Conservation (phyloP, 2,113 vertebrate species). For the Nyctibius bracteatus region DNA sequence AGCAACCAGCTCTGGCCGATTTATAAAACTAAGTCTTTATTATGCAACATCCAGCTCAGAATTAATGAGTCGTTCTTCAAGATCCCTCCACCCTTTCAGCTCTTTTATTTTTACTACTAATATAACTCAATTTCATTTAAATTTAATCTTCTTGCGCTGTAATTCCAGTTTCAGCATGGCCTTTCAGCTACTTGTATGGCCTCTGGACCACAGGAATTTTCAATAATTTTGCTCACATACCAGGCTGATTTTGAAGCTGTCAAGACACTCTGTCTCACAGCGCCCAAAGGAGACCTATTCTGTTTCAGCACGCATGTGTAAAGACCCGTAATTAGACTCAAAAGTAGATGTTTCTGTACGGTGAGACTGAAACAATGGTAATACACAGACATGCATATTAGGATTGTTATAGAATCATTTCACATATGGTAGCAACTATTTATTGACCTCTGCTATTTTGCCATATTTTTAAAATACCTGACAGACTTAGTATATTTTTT, state of each 20-base stretch:
- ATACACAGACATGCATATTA: background rate
- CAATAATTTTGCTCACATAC: background rate
- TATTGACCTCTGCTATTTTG: background rate
- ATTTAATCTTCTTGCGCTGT: background rate
- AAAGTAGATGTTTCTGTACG: background rate
- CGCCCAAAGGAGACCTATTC: background rate
- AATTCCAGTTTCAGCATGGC: background rate
- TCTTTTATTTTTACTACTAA: background rate
- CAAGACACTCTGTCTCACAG: background rate
- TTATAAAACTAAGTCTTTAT: background rate
- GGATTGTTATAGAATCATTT: background rate
- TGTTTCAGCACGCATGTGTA: background rate
- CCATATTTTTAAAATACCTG: background rate
- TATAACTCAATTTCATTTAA: background rate
- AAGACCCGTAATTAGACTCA: background rate
- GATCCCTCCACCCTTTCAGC: background rate
- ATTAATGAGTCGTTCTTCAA: background rate
- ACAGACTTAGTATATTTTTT: background rate
- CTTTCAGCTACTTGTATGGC: background rate
- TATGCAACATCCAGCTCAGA: background rate
- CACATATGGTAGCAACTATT: conserved; percentile 8
- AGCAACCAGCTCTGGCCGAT: background rate
- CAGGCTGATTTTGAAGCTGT: background rate
- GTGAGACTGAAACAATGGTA: background rate
- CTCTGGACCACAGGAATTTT: background rate